Evolutionary conservation across 2,797 vertebrate species (phyloP).

Genomic region (Tolypeutes matacus): DNA sequence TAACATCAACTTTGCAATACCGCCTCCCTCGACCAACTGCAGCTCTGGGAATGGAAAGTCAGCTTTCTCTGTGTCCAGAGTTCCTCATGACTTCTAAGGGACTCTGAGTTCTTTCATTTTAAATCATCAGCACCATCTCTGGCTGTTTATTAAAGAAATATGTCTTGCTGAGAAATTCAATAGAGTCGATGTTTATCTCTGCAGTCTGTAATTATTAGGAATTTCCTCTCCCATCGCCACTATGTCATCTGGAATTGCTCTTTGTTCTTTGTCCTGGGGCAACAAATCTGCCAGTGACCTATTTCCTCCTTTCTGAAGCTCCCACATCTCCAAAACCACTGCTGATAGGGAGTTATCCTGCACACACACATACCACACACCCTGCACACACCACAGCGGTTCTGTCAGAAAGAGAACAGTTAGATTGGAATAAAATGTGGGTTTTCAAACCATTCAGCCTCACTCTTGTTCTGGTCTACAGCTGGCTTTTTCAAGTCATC

Average conservation of each 20-base stretch:
- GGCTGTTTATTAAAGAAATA: not conserved
- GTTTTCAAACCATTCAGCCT: not conserved
- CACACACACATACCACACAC: fast-evolving
- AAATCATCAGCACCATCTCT: slow-evolving; percentile 23
- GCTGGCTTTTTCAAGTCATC: slow-evolving; percentile 6
- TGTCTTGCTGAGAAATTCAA: not conserved
- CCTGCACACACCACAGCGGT: not conserved
- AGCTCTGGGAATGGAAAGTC: not conserved
- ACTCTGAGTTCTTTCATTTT: slow-evolving; percentile 11
- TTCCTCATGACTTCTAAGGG: not conserved
- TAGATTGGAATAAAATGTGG: not conserved
- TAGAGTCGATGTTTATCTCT: slow-evolving; percentile 41
- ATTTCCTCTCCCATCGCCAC: slow-evolving; percentile 44
- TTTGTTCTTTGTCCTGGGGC: slow-evolving; percentile 64
- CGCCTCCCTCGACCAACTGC: not conserved
- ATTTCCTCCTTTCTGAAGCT: slow-evolving; percentile 47
- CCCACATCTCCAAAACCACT: not conserved
- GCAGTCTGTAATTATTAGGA: slow-evolving; percentile 44
- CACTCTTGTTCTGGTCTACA: not conserved
- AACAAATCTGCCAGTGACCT: slow-evolving; percentile 51
- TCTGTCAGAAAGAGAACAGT: slow-evolving; percentile 20
- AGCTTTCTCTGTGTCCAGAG: not conserved
- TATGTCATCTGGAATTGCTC: slow-evolving; percentile 46
- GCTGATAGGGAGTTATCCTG: not conserved
- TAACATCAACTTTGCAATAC: not conserved